phyloP scores from a whole-genome alignment of 2,797 vertebrate genomes.

The Oreonectes daqikongensis region DNA sequence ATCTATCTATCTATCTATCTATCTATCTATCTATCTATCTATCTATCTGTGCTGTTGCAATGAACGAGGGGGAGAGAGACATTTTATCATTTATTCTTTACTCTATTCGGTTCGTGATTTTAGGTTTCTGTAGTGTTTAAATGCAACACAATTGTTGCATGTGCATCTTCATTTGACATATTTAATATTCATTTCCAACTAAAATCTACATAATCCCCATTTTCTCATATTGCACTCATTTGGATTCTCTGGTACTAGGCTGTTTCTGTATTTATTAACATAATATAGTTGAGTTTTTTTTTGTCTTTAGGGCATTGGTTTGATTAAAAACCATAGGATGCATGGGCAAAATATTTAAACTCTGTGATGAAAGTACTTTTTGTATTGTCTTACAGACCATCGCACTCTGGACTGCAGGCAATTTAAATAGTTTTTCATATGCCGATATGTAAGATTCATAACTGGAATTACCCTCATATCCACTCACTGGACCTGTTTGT shows the following conservation, averaged over 20 bases:
- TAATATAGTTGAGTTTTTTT: background rate
- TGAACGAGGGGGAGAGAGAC: too few relatives aligned
- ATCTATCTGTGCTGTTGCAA: too few relatives aligned
- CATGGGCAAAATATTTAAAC: background rate
- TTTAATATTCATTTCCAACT: too few relatives aligned
- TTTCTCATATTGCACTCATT: background rate
- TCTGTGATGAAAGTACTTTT: background rate
- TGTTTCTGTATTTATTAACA: background rate
- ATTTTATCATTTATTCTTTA: background rate
- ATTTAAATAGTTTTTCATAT: background rate
- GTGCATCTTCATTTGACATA: background rate
- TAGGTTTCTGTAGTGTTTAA: background rate
- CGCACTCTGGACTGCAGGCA: background rate
- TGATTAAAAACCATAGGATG: constrained; percentile 20
- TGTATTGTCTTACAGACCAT: background rate
- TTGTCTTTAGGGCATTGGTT: background rate
- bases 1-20: constrained; percentile 17
- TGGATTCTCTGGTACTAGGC: too few relatives aligned
- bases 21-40: too few relatives aligned
- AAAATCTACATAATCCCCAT: background rate
- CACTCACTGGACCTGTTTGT: background rate
- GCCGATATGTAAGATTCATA: constrained; percentile 1
- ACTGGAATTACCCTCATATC: background rate
- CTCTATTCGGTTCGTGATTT: background rate
- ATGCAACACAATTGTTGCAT: background rate